Conservation (phyloP, 1,140 invertebrate genomes). For the Solen grandis region DNA sequence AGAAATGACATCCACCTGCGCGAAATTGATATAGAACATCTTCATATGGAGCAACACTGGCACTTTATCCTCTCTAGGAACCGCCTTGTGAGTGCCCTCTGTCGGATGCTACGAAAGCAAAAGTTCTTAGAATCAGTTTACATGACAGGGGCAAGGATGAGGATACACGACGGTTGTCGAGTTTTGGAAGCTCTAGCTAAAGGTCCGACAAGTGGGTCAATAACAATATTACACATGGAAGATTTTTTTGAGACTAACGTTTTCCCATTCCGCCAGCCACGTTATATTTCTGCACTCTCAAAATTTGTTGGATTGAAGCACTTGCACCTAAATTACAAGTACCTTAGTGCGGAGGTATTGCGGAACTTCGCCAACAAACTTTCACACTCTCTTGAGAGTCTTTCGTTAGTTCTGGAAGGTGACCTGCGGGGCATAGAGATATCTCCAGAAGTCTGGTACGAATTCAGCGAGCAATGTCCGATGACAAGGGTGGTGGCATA, state of each 20-base stretch:
- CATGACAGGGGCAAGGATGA: slow-evolving; percentile 51
- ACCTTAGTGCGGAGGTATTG: slow-evolving; percentile 54
- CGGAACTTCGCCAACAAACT: slow-evolving; percentile 46
- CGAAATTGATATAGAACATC: slow-evolving; percentile 47
- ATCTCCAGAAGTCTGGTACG: slow-evolving; percentile 45
- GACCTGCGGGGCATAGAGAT: slow-evolving; percentile 54
- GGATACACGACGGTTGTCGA: slow-evolving; percentile 61
- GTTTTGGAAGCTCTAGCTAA: slow-evolving; percentile 58
- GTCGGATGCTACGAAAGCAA: slow-evolving; percentile 59
- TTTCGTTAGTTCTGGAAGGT: slow-evolving; percentile 58
- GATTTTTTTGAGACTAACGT: slow-evolving; percentile 62
- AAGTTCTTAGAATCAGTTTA: slow-evolving; percentile 45
- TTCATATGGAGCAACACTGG: slow-evolving; percentile 61
- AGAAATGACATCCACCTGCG: slow-evolving; percentile 38
- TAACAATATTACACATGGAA: slow-evolving; percentile 57
- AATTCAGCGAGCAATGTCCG: slow-evolving; percentile 41
- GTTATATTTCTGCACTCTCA: slow-evolving; percentile 51
- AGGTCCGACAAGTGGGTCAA: slow-evolving; percentile 22
- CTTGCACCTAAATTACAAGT: slow-evolving; percentile 61
- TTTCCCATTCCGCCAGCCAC: slow-evolving; percentile 35
- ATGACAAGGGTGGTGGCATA: slow-evolving; percentile 47
- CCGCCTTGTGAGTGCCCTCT: slow-evolving; percentile 50
- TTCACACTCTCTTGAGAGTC: slow-evolving; percentile 27
- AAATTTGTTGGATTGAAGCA: slow-evolving; percentile 51
- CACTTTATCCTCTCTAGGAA: slow-evolving; percentile 58